Evolutionary conservation across 2,888 invertebrate genomes (phyloP), one percentile per base, ranked within the genome.

Genomic region (Pachydiplax longipennis): DNA sequence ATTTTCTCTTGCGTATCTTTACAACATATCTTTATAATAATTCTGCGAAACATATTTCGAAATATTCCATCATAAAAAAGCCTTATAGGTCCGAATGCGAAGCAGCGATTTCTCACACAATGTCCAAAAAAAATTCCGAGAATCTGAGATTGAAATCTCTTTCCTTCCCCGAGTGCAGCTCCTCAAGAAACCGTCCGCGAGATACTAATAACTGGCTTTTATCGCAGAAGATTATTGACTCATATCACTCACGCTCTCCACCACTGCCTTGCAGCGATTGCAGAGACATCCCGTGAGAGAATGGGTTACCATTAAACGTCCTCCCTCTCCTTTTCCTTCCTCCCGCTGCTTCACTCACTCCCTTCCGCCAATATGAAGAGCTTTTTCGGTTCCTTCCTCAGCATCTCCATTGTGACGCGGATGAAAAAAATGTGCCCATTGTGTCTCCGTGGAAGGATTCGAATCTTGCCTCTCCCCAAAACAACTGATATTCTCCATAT

Each of bases 141-240:
- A 73, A 25, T 13, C 73, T 31, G 31, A 73, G 25, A 73, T 73
- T 73, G 73, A 13, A 25, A 25, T 31, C 73, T 25, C 73, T 73
- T 73, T 73, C 73, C 73, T 73, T 73, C 73, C 73, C 73, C 12
- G 22, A 73, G 73, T 31, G 31, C 73, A 13, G 25, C 3, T 73
- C 73, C 73, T 73, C 73, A 73, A 73, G 73, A 73, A 31, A 73
- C 25, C 25, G 25, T 73, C 73, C 73, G 73, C 31, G 25, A 31
- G 73, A 31, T 73, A 31, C 73, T 73, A 73, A 73, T 73, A 73
- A 25, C 37, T 65, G 65, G 87, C 87, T 87, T 87, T 87, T 87
- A 87, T 37, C 61, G 25, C 37, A 8, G 61, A 61, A 35, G 40
- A 37, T 87, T 87, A 87, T 87, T 87, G 65, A 37, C 87, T 37